Percentiles rank a stretch among this genome's conserved stretches.
These are phyloP conservation scores for Sclerodermus sp. DNA, from an alignment of 2,888 invertebrate species.

Conservation along the genomic window DNA sequence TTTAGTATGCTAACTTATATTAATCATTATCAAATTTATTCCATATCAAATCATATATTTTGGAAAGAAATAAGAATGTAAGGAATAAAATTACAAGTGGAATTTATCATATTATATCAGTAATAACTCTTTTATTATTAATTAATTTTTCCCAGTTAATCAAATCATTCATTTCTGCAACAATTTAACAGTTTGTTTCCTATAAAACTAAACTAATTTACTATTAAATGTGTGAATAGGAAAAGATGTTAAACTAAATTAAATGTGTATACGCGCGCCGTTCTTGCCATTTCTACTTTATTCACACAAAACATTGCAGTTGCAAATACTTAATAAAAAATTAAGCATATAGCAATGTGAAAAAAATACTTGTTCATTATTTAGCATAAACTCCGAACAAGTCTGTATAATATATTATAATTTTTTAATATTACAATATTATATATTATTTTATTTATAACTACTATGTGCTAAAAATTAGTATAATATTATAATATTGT, in stretches of 20 bases:
- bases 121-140: conserved; percentile 19
- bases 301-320: too few species aligned
- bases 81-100: too few species aligned
- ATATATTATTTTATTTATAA: too few species aligned
- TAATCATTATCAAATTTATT: too few species aligned
- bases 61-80: too few species aligned
- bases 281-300: conserved; percentile 21
- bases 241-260: conserved; percentile 16
- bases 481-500: too few species aligned
- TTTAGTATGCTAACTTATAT: too few species aligned
- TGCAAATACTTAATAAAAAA: conserved; percentile 8
- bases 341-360: not conserved
- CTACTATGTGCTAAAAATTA: too few species aligned
- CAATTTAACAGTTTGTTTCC: conserved; percentile 8
- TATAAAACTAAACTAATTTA: conserved; percentile 41
- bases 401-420: not conserved
- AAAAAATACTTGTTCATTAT: conserved; percentile 1
- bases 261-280: conserved; percentile 21
- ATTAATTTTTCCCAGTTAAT: not conserved
- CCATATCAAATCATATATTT: too few species aligned
- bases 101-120: conserved; percentile 19
- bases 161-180: not conserved
- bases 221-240: conserved; percentile 32
- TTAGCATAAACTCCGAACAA: conserved; percentile 4
- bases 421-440: too few species aligned